Percentiles rank a stretch among this genome's conserved stretches.
Conservation (phyloP, 2,888 invertebrate species). For the Latrodectus elegans region DNA sequence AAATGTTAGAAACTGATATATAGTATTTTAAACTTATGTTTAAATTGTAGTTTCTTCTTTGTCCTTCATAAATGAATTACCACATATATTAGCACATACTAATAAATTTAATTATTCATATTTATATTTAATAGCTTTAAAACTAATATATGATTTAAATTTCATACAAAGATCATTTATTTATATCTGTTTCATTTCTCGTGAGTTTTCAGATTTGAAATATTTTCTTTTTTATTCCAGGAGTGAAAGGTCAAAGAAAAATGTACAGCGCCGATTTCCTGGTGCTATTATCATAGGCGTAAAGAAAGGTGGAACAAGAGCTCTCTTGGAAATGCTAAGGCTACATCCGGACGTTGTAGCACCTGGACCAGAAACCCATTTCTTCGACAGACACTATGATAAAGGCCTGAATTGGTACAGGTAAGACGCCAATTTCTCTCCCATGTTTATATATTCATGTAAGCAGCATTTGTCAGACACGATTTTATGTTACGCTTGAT, state of each 20-base stretch:
- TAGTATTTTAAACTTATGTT: no score
- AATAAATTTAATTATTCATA: no score
- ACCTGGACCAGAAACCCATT: constrained; percentile 92
- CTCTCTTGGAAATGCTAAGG: constrained; percentile 91
- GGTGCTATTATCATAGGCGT: constrained; percentile 67
- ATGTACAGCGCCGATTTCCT: constrained; percentile 47
- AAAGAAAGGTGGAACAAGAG: constrained; percentile 77
- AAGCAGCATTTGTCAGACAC: not conserved
- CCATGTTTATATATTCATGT: not conserved
- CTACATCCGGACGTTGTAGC: constrained; percentile 92
- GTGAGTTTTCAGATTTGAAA: not conserved
- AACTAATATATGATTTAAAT: no score
- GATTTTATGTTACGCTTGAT: no score
- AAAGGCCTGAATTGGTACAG: constrained; percentile 89
- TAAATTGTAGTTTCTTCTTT: no score
- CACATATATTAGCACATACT: no score
- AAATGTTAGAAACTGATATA: no score
- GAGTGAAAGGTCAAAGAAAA: not conserved
- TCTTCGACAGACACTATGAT: constrained; percentile 85
- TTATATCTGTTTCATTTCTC: no score
- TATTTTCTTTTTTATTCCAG: not conserved
- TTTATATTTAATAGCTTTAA: no score
- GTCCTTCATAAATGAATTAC: no score
- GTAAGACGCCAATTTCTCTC: constrained; percentile 74
- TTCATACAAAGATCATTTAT: no score